phyloP scores from a whole-genome alignment of 2,113 vertebrate species.

The Podarcis raffonei region DNA sequence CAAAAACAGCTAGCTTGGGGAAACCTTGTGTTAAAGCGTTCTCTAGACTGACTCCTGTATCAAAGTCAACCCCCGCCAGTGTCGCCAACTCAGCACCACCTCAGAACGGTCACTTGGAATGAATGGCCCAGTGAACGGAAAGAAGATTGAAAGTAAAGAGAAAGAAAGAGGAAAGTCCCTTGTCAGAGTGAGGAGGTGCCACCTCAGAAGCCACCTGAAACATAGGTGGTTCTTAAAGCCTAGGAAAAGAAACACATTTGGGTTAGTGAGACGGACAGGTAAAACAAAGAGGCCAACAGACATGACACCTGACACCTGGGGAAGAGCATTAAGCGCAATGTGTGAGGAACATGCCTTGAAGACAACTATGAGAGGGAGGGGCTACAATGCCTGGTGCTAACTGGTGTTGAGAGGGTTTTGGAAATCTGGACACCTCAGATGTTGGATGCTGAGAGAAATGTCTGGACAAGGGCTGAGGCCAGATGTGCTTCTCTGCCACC shows the following conservation, averaged over 20 bases:
- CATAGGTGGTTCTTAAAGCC: constrained; percentile 9
- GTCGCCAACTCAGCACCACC: not conserved
- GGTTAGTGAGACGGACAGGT: not conserved
- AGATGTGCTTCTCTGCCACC: not conserved
- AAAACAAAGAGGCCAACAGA: not conserved
- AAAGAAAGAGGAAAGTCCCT: not conserved
- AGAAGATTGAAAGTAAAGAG: not conserved
- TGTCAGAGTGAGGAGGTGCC: not conserved
- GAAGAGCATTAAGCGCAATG: not conserved
- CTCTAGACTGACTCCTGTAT: not conserved
- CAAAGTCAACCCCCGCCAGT: not conserved
- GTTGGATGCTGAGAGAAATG: not conserved
- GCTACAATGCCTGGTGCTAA: not conserved
- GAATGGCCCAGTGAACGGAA: not conserved
- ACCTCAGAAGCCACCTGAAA: not conserved
- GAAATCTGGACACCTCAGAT: not conserved
- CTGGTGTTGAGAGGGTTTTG: not conserved
- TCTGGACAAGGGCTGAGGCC: not conserved
- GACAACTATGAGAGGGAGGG: too few relatives aligned
- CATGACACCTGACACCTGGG: not conserved
- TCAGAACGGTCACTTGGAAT: not conserved
- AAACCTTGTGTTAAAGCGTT: not conserved
- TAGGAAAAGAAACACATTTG: not conserved
- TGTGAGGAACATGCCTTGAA: not conserved
- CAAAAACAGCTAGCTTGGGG: too few relatives aligned